Evolutionary conservation across 2,888 invertebrate species (phyloP), one percentile per base, ranked within the genome.

Genomic region (Anticlea derivata): DNA sequence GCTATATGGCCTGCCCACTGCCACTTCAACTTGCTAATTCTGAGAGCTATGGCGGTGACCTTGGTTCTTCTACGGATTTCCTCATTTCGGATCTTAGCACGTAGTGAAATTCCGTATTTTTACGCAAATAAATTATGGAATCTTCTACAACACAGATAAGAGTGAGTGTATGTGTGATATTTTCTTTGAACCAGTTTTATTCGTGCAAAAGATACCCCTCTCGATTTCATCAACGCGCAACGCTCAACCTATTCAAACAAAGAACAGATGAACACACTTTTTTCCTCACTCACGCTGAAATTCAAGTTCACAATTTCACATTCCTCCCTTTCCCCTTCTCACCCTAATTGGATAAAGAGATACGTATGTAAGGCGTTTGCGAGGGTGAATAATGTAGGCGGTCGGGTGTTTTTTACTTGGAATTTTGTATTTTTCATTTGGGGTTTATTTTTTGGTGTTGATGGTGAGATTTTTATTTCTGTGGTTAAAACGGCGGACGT

Each of bases 291-390:
- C 23, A 7, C 20, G 17, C 27, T 22, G 22, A 44, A 40, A 51
- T 46, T 51, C 30, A 35, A 46, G 45, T 35, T 46, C 20, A 46
- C 30, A 22, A n/a, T 17, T n/a, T n/a, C n/a, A 27, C 27, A 13
- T 39, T 26, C n/a, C 17, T n/a, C 8, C 34, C 23, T 43, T 41
- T 23, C 35, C 24, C 17, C 8, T 29, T 12, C 41, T 20, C 17
- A 37, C 5, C 56, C 51, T 61, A 63, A 63, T 63, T 63, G 60
- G 58, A 63, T 61, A 58, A 63, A 60, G 46, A 49, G 50, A 61
- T 55, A 51, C 58, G 58, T 46, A 58, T 50, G 50, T 48, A 44
- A 46, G 53, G 39, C 53, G 47, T 58, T 55, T 49, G 43, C 50
- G 37, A 29, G 31, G 47, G 50, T 60, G 54, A 60, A 60, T 57